Base-by-base conservation (phyloP, 1,140 invertebrate genomes). In the Eurytemora carolleeae region DNA sequence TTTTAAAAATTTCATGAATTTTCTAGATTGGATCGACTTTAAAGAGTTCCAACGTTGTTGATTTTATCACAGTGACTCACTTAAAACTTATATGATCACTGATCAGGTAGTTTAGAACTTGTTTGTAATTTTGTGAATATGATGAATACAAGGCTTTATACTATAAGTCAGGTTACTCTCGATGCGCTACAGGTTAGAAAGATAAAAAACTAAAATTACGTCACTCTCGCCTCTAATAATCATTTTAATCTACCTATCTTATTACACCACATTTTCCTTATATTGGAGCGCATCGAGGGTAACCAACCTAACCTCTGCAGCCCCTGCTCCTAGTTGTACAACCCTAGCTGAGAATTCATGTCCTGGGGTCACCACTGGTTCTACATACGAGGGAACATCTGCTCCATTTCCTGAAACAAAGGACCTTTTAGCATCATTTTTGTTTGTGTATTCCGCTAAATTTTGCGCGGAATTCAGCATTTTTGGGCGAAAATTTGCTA, bases 321-420 rank as follows among this genome's bases (percentile, higher is more conserved):
- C 58, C 12, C 25, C 22, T 59, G 24, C 58, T 24, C 58, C 58
- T 25, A 59, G n/a, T n/a, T 24, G 18, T 2, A 59, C 58, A 15
- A 59, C 58, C 19, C 16, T 31, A 1, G 22, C 58, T 1, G 23
- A 25, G n/a, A 59, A 59, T 44, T 59, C 58, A n/a, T 59, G 58
- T 2, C 58, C 58, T n/a, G 58, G 58, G 31, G 26, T 59, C n/a
- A 59, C 58, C 12, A 25, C 22, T 2, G 25, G 25, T 59, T 59
- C 25, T 18, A 59, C 25, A 59, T 59, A 59, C n/a, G 22, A 18
- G 3, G 25, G 25, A 22, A 31, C 18, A 3, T 31, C 25, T 25
- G 18, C 23, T 2, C 55, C 55, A 57, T 57, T 24, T 3, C 58
- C 58, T 59, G 31, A n/a, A n/a, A n/a, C n/a, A n/a, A n/a, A n/a